Percentiles rank a stretch among this genome's conserved stretches.
These are phyloP conservation scores for Halocynthia roretzi DNA, from an alignment of 23 tunicate species.

Conservation along the genomic window DNA sequence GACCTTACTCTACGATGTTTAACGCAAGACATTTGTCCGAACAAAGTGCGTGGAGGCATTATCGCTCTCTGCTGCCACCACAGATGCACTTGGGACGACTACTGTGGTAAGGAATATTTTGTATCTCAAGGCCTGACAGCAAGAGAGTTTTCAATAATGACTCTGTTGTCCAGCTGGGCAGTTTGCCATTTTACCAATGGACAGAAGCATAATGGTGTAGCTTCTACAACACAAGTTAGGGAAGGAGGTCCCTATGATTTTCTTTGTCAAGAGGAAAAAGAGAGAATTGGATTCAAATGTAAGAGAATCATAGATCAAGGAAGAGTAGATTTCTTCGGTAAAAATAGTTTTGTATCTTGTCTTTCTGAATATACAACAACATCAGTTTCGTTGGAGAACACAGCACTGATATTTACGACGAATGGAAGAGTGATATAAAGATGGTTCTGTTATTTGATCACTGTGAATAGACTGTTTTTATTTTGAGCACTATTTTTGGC, in stretches of 20 bases:
- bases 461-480: too few species aligned
- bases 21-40: background rate
- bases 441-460: too few species aligned
- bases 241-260: conserved; percentile 1
- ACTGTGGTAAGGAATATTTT: conserved; percentile 12
- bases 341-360: background rate
- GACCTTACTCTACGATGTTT: conserved; percentile 11
- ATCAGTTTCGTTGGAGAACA: conserved; percentile 9
- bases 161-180: conserved; percentile 20
- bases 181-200: conserved; percentile 4
- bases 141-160: conserved; percentile 18
- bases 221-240: background rate
- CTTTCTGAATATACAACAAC: conserved; percentile 7
- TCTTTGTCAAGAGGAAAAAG: conserved; percentile 1
- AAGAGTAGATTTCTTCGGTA: background rate
- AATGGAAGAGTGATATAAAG: too few species aligned
- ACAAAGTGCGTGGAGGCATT: background rate
- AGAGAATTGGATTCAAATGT: conserved; percentile 1
- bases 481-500: too few species aligned
- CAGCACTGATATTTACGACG: conserved; percentile 2
- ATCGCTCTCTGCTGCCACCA: conserved; percentile 28
- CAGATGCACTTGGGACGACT: conserved; percentile 4
- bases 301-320: conserved; percentile 7
- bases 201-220: background rate
- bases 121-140: background rate